Conservation (phyloP, 1,140 invertebrate species). For the Eufriesea mexicana region DNA sequence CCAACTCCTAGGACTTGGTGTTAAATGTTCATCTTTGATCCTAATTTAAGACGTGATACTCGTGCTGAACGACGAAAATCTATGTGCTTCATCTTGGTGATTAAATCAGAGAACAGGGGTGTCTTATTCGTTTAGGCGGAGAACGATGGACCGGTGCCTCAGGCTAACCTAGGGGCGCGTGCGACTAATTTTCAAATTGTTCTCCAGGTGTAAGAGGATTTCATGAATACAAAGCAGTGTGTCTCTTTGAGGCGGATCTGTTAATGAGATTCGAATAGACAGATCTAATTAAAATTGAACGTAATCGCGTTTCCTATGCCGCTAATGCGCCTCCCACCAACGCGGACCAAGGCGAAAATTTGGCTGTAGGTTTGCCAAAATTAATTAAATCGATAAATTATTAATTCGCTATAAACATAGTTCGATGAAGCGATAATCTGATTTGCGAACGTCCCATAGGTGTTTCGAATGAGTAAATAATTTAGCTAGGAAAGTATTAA, state of each 20-base stretch:
- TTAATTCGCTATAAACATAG: background rate
- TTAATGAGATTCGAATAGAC: conserved; percentile 9
- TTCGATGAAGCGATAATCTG: background rate
- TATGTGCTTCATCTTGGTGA: too few species aligned
- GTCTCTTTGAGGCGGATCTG: background rate
- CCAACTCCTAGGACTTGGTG: too few species aligned
- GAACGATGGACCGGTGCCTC: background rate
- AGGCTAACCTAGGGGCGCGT: too few species aligned
- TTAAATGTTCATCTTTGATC: too few species aligned
- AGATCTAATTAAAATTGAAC: conserved; percentile 17
- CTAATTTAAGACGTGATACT: too few species aligned
- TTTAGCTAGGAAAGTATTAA: too few species aligned
- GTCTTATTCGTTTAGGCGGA: background rate
- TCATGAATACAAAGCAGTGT: background rate
- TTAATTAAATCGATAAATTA: background rate
- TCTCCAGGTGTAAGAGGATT: background rate
- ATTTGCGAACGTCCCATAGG: too few species aligned
- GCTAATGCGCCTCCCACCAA: background rate
- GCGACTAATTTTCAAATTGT: background rate
- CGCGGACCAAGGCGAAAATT: background rate
- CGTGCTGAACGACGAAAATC: too few species aligned
- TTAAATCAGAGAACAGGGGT: too few species aligned
- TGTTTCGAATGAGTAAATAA: too few species aligned
- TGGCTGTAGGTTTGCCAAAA: background rate
- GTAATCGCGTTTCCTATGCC: background rate